Percentiles rank a stretch among this genome's conserved stretches.
Evolutionary conservation across 2,113 vertebrate species (phyloP).

Genomic region (Epinephelus moara): DNA sequence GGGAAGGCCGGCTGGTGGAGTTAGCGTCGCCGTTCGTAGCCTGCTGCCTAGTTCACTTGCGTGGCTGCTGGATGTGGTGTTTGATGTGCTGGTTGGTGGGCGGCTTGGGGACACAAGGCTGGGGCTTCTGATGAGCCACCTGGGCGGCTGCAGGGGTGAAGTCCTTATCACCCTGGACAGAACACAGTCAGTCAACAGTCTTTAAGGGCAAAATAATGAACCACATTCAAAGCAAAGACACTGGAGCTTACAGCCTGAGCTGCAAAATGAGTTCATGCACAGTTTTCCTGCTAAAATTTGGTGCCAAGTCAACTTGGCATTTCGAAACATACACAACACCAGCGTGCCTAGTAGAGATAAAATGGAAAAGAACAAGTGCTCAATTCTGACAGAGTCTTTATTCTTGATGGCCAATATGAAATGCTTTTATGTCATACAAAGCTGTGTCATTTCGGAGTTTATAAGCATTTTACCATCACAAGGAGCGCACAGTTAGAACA

Average conservation of each 20-base stretch:
- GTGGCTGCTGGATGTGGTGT: slow-evolving; percentile 97
- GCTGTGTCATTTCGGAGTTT: not conserved
- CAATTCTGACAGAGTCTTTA: not conserved
- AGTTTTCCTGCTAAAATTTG: not conserved
- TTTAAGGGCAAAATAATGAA: not conserved
- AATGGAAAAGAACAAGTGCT: not conserved
- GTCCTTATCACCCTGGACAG: slow-evolving; percentile 95
- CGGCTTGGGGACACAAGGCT: slow-evolving; percentile 92
- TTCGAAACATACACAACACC: not conserved
- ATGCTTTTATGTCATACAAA: not conserved
- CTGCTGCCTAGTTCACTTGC: slow-evolving; percentile 88
- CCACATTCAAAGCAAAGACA: not conserved
- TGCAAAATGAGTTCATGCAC: not conserved
- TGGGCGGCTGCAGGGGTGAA: slow-evolving; percentile 97
- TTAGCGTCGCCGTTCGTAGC: slow-evolving; percentile 42
- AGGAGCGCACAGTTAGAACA: not conserved
- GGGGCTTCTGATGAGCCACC: slow-evolving; percentile 99
- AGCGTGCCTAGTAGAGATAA: not conserved
- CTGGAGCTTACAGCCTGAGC: not conserved
- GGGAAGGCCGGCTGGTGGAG: slow-evolving; percentile 73
- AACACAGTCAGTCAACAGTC: slow-evolving; percentile 22
- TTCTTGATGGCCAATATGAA: not conserved
- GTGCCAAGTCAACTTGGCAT: not conserved
- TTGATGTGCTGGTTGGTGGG: slow-evolving; percentile 87
- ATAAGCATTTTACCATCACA: not conserved